These are phyloP conservation scores for Holotrichia oblita DNA, from an alignment of 1,140 invertebrate species.

Conservation along the genomic window DNA sequence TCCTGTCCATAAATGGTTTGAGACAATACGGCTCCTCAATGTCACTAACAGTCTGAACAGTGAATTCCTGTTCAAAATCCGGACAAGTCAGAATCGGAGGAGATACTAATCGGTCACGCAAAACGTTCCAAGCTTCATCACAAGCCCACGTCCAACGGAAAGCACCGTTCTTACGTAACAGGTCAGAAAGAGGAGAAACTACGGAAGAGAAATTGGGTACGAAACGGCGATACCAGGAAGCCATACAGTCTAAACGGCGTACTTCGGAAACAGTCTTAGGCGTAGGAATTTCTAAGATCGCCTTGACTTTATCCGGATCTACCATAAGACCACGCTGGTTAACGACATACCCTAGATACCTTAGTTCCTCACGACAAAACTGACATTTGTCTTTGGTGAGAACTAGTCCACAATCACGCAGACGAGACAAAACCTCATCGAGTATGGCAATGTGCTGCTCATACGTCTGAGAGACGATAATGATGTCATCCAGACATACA, in stretches of 20 bases:
- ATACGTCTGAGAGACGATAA: constrained; percentile 52
- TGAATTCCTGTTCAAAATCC: too few species aligned
- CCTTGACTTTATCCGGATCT: constrained; percentile 43
- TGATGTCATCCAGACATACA: too few species aligned
- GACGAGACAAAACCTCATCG: constrained; percentile 13
- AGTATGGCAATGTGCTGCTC: constrained; percentile 48
- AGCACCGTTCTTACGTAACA: not conserved
- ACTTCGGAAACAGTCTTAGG: constrained; percentile 40
- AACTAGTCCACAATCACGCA: not conserved
- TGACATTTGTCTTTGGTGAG: constrained; percentile 39
- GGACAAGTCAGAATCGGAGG: too few species aligned
- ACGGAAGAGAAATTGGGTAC: constrained; percentile 40
- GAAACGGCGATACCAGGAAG: constrained; percentile 43
- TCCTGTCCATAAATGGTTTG: too few species aligned
- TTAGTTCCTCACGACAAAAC: constrained; percentile 24
- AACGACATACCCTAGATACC: not conserved
- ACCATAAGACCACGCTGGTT: constrained; percentile 11
- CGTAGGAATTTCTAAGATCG: not conserved
- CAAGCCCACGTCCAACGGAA: too few species aligned
- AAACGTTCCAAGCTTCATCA: too few species aligned
- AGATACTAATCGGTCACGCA: too few species aligned
- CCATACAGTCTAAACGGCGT: constrained; percentile 38
- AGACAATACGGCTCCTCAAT: too few species aligned
- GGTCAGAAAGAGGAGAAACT: constrained; percentile 38
- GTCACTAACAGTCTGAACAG: too few species aligned